Percentiles rank a stretch among this genome's conserved stretches.
phyloP scores from a whole-genome alignment of 2,888 invertebrate genomes.

The Andrena fulva region DNA sequence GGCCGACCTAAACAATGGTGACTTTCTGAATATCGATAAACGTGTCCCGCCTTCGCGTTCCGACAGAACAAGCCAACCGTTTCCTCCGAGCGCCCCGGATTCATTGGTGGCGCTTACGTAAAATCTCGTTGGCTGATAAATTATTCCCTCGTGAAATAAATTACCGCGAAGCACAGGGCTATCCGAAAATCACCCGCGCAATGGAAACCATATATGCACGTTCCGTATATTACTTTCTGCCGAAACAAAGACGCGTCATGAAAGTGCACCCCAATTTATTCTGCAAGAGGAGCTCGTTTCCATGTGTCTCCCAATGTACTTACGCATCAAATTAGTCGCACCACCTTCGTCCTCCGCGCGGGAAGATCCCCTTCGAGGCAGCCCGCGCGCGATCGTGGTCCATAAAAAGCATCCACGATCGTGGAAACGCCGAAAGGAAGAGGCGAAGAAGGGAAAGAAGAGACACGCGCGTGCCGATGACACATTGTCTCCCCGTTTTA shows the following conservation, averaged over 20 bases:
- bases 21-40: background rate
- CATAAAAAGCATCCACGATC: constrained; percentile 65
- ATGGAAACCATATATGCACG: background rate
- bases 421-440: constrained; percentile 26
- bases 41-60: background rate
- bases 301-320: constrained; percentile 27
- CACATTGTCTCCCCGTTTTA: constrained; percentile 72
- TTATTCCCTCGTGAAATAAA: background rate
- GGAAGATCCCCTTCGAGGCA: constrained; percentile 14
- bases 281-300: constrained; percentile 5
- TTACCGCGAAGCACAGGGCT: background rate
- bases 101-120: background rate
- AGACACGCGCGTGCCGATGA: constrained; percentile 66
- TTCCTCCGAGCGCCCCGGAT: background rate
- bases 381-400: constrained; percentile 24
- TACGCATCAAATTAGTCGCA: constrained; percentile 23
- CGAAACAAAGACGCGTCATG: no score
- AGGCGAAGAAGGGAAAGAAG: constrained; percentile 20
- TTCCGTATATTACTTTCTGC: no score
- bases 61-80: background rate
- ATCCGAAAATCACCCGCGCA: background rate
- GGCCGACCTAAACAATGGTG: background rate
- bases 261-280: no score
- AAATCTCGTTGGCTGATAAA: background rate
- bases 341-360: constrained; percentile 27